A percentile compares a stretch with the other conserved stretches of the same genome.
phyloP scores from a whole-genome alignment of 2,113 vertebrate species.

The Xenopus borealis region DNA sequence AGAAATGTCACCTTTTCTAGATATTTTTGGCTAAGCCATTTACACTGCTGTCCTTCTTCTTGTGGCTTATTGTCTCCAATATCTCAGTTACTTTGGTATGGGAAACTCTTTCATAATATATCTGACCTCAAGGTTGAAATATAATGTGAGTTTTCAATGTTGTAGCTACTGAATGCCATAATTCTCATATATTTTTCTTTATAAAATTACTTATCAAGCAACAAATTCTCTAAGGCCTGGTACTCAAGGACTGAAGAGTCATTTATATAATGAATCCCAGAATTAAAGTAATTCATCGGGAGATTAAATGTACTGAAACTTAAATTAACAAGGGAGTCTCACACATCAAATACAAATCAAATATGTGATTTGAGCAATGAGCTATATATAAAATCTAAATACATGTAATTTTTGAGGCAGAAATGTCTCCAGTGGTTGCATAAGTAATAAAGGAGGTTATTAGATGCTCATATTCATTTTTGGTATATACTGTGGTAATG shows the following conservation, averaged over 20 bases:
- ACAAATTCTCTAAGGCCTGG: slow-evolving; percentile 43
- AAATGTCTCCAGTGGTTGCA: too few species aligned
- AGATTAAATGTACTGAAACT: slow-evolving; percentile 39
- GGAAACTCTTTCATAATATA: too few species aligned
- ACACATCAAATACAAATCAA: slow-evolving; percentile 33
- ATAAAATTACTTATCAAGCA: slow-evolving; percentile 46
- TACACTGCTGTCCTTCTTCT: too few species aligned
- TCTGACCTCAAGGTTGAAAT: slow-evolving; percentile 32
- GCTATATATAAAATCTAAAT: too few species aligned
- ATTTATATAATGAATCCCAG: slow-evolving; percentile 48
- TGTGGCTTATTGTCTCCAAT: too few species aligned
- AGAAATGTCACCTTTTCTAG: too few species aligned
- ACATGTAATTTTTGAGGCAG: too few species aligned
- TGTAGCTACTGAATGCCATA: slow-evolving; percentile 34
- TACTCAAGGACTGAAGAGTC: slow-evolving; percentile 42
- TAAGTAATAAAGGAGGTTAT: too few species aligned
- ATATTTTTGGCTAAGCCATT: too few species aligned
- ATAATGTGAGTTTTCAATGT: slow-evolving; percentile 39
- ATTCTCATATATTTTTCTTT: slow-evolving; percentile 43
- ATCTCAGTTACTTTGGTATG: too few species aligned
- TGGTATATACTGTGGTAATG: too few species aligned
- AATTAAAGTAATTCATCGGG: slow-evolving; percentile 47
- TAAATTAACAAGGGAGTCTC: slow-evolving; percentile 40
- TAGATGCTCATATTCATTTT: too few species aligned
- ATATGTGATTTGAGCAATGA: slow-evolving; percentile 21